Evolutionary conservation across 92 coral and sea anemone species (phyloP).

Genomic region (Epizoanthus illoricatus): DNA sequence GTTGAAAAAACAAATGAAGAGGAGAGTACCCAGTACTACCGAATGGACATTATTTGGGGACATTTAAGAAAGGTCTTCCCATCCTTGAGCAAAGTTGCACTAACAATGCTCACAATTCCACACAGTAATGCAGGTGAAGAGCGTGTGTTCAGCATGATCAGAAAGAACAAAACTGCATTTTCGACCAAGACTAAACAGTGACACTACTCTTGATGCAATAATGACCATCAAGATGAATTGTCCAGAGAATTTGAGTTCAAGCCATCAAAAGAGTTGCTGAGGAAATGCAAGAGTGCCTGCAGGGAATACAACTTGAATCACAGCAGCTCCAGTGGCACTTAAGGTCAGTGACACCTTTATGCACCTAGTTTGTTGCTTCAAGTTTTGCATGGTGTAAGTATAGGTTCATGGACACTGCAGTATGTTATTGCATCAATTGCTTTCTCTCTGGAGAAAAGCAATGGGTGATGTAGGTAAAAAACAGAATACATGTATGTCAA

Average conservation of each 20-base stretch:
- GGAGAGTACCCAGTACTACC: constrained; percentile 33
- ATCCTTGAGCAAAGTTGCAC: constrained; percentile 39
- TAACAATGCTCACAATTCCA: constrained; percentile 36
- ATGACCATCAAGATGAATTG: constrained; percentile 40
- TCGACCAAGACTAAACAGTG: constrained; percentile 29
- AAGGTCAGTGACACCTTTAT: constrained; percentile 24
- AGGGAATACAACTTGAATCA: constrained; percentile 31
- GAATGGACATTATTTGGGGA: constrained; percentile 46
- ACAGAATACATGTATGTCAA: constrained; percentile 28
- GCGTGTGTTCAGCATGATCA: constrained; percentile 40
- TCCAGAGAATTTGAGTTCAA: constrained; percentile 45
- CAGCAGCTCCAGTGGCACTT: constrained; percentile 28
- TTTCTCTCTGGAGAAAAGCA: constrained; percentile 19
- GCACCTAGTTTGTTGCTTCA: constrained; percentile 16
- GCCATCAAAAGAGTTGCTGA: constrained; percentile 48
- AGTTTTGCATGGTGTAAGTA: constrained; percentile 22
- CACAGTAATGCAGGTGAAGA: constrained; percentile 39
- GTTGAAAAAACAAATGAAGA: constrained; percentile 25
- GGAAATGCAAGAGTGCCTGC: constrained; percentile 46
- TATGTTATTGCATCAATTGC: constrained; percentile 12
- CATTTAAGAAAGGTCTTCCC: constrained; percentile 20
- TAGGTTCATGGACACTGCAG: constrained; percentile 22
- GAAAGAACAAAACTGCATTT: constrained; percentile 41
- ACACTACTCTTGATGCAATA: constrained; percentile 43
- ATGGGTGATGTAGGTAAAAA: constrained; percentile 20